Percentiles rank a stretch among this genome's conserved stretches.
phyloP scores from a whole-genome alignment of 1,140 invertebrate genomes.

The Drosophila leontia region DNA sequence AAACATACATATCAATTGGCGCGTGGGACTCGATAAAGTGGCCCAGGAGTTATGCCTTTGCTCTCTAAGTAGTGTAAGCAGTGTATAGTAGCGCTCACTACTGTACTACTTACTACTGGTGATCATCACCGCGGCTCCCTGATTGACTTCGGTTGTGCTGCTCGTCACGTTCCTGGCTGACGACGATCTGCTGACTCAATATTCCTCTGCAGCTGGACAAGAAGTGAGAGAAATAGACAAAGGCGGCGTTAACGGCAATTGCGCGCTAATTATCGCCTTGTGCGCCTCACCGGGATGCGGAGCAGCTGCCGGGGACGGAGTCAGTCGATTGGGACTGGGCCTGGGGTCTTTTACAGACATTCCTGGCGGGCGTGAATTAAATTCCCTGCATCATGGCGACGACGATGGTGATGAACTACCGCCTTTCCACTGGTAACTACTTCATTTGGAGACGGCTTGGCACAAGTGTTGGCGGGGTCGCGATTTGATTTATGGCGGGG shows the following conservation, averaged over 20 bases:
- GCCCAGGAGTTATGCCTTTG: neutral
- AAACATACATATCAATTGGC: neutral
- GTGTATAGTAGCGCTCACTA: neutral
- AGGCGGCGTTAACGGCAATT: slow-evolving; percentile 41
- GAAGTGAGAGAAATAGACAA: slow-evolving; percentile 30
- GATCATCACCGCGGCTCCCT: slow-evolving; percentile 4
- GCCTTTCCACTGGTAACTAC: slow-evolving; percentile 39
- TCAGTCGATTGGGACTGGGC: neutral
- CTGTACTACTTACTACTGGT: neutral
- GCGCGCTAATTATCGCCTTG: slow-evolving; percentile 51
- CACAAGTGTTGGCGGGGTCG: slow-evolving; percentile 12
- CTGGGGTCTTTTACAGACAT: slow-evolving; percentile 24
- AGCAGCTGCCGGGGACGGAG: neutral
- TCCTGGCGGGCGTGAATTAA: slow-evolving; percentile 54
- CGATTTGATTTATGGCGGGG: slow-evolving; percentile 44
- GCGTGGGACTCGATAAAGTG: slow-evolving; percentile 3
- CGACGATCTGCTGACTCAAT: slow-evolving; percentile 35
- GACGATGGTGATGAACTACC: slow-evolving; percentile 15
- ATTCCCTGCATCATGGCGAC: slow-evolving; percentile 35
- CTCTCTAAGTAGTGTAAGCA: neutral
- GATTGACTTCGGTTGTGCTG: slow-evolving; percentile 31
- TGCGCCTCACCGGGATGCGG: slow-evolving; percentile 4
- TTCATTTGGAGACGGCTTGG: slow-evolving; percentile 36
- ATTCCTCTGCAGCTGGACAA: neutral
- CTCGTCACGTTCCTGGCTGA: slow-evolving; percentile 30